Evolutionary conservation across 2,113 vertebrate species (phyloP).

Genomic region (Balaeniceps rex): DNA sequence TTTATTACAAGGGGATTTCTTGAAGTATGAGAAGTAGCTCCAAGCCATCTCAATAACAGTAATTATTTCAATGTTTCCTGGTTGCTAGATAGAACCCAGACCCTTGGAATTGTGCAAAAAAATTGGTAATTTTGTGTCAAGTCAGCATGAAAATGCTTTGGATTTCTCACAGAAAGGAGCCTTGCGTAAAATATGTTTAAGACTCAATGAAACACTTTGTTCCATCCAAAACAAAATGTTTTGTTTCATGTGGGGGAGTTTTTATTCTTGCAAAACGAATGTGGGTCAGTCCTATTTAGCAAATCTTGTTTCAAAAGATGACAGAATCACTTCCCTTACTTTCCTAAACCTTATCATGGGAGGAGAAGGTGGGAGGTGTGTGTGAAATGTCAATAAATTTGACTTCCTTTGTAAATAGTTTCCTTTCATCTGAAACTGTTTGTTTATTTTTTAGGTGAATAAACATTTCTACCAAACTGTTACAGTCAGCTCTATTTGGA

Average conservation of each 20-base stretch:
- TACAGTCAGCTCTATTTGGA: not conserved
- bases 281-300: not conserved
- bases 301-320: conserved; percentile 10
- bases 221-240: conserved; percentile 20
- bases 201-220: conserved; percentile 10
- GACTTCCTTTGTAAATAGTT: not conserved
- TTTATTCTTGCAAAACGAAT: not conserved
- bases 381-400: not conserved
- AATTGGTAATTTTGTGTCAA: not conserved
- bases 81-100: conserved; percentile 11
- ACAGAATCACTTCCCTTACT: not conserved
- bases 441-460: not conserved
- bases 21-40: conserved; percentile 10
- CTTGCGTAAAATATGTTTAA: not conserved
- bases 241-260: not conserved
- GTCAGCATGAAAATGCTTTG: conserved; percentile 24
- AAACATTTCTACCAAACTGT: not conserved
- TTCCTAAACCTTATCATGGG: not conserved
- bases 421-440: not conserved
- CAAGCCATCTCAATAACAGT: not conserved
- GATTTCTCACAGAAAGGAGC: conserved; percentile 11
- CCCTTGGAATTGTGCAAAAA: not conserved
- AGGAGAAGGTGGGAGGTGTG: not conserved
- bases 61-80: conserved; percentile 35
- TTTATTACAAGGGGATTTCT: conserved; percentile 51